Conservation (phyloP, 1,140 invertebrate species). For the Listronotus bonariensis region DNA sequence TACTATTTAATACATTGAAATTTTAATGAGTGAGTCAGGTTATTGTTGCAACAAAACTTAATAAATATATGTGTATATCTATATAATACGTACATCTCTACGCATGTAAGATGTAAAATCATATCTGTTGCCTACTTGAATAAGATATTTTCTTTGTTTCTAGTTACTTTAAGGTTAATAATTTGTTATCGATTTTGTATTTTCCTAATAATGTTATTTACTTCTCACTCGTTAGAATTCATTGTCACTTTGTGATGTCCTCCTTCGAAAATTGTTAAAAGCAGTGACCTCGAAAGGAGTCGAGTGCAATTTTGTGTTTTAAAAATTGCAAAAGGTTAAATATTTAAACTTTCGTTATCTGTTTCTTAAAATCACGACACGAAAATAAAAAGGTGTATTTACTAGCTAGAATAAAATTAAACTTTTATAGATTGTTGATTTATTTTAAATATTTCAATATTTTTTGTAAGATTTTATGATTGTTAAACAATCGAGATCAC, state of each 20-base stretch:
- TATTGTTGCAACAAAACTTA: not conserved
- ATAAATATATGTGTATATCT: not conserved
- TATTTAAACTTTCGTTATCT: not conserved
- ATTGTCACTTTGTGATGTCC: not conserved
- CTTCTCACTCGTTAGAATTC: constrained; percentile 29
- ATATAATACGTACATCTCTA: too few relatives aligned
- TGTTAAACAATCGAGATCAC: constrained; percentile 36
- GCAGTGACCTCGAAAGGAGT: not conserved
- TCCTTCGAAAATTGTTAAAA: too few relatives aligned
- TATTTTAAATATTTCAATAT: constrained; percentile 28
- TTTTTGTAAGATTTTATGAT: constrained; percentile 23
- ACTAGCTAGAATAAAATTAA: constrained; percentile 5
- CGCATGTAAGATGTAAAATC: too few relatives aligned
- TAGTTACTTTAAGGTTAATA: too few relatives aligned
- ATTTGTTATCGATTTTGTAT: too few relatives aligned
- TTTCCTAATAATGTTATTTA: not conserved
- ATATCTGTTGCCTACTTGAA: too few relatives aligned
- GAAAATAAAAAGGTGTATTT: constrained; percentile 6
- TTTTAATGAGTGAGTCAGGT: constrained; percentile 24
- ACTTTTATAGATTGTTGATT: constrained; percentile 30
- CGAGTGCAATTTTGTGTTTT: constrained; percentile 12
- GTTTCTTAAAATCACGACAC: not conserved
- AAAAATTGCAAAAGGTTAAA: constrained; percentile 5
- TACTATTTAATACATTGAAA: constrained; percentile 1
- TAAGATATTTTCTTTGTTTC: too few relatives aligned